Conservation (phyloP, 2,797 vertebrate genomes). For the Threskiornis aethiopicus region DNA sequence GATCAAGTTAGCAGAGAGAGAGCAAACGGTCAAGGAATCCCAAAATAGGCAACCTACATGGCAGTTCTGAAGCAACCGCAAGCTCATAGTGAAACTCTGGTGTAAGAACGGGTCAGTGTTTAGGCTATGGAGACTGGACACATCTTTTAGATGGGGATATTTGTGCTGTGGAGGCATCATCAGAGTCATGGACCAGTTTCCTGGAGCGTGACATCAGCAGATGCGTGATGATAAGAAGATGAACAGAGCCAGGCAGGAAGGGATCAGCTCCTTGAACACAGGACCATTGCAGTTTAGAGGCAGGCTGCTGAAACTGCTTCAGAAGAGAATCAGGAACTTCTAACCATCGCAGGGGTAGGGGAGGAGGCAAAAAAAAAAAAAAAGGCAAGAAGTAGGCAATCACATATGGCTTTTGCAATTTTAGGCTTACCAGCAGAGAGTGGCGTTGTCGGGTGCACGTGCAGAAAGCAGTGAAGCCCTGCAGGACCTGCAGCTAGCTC, state of each 20-base stretch:
- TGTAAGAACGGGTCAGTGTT: background rate
- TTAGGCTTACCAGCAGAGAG: background rate
- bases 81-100: background rate
- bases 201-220: background rate
- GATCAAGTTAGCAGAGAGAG: background rate
- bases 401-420: background rate
- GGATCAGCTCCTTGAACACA: accelerated
- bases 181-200: background rate
- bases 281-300: background rate
- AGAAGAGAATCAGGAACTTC: background rate
- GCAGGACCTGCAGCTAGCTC: background rate
- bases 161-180: background rate
- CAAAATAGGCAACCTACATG: background rate
- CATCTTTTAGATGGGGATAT: background rate
- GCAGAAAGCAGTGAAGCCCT: background rate
- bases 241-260: background rate
- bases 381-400: background rate
- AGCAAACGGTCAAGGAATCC: background rate
- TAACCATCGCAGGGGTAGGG: background rate
- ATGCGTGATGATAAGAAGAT: background rate
- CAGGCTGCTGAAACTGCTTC: background rate
- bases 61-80: background rate
- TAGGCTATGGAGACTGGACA: background rate
- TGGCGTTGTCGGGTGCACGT: background rate
- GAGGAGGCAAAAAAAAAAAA: too few relatives aligned